Evolutionary conservation across 2,888 invertebrate species (phyloP).

Genomic region (Schizaphis graminum): DNA sequence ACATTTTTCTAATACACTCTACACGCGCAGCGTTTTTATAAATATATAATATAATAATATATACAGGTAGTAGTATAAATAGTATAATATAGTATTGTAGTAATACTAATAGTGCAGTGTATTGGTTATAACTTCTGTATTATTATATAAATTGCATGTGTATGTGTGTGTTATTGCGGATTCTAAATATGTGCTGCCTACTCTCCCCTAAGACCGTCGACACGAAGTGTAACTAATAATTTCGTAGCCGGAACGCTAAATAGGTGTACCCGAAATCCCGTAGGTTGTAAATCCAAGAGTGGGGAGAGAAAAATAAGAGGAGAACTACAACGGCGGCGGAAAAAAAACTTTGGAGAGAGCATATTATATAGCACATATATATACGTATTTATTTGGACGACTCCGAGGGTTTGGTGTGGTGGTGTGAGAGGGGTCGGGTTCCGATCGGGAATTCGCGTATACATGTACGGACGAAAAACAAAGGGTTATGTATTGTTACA

Average conservation of each 20-base stretch:
- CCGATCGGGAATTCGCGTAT: constrained; percentile 64
- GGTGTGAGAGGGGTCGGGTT: constrained; percentile 14
- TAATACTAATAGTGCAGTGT: not conserved
- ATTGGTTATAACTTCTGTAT: not conserved
- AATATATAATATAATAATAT: not conserved
- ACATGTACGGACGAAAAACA: constrained; percentile 60
- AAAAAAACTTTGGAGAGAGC: constrained; percentile 35
- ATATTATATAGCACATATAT: not conserved
- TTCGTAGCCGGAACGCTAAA: constrained; percentile 36
- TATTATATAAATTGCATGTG: not conserved
- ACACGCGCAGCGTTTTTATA: not conserved
- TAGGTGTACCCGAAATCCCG: constrained; percentile 52
- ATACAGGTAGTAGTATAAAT: not conserved
- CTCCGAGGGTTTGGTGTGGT: not conserved
- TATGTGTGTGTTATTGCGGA: not conserved
- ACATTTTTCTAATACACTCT: constrained; percentile 57
- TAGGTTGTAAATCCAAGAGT: constrained; percentile 48
- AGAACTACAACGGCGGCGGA: not conserved
- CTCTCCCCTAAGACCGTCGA: not conserved
- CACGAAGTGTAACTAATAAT: constrained; percentile 41
- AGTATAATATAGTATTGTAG: not conserved
- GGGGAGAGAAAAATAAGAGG: not conserved
- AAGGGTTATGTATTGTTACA: constrained; percentile 67
- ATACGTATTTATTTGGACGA: not conserved
- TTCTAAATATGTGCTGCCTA: not conserved